Conservation (phyloP, 2,113 vertebrate species). For the Hippocampus zosterae region DNA sequence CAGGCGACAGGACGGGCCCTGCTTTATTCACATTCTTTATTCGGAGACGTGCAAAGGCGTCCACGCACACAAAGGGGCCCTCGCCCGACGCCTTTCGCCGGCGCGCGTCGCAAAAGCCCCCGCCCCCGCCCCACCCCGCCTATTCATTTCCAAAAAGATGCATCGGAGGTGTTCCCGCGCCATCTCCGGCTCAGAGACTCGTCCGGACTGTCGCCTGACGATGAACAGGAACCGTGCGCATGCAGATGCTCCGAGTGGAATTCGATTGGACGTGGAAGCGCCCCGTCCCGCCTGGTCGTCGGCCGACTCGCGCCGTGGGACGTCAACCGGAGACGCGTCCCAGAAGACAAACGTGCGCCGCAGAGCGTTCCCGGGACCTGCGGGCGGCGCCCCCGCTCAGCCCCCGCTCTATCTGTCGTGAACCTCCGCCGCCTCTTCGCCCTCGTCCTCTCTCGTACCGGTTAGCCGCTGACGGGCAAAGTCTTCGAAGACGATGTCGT, state of each 20-base stretch:
- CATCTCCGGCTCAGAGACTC: no score
- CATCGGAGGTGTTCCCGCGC: no score
- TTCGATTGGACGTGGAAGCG: not conserved
- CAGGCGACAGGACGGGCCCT: not conserved
- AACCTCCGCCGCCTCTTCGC: constrained; percentile 78
- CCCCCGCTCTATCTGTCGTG: constrained; percentile 67
- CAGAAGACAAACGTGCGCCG: not conserved
- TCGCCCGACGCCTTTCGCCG: no score
- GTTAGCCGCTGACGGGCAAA: constrained; percentile 91
- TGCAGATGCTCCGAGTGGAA: not conserved
- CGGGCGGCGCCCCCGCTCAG: not conserved
- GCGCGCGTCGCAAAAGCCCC: no score
- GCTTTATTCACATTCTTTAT: no score
- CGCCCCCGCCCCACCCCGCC: no score
- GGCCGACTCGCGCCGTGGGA: no score
- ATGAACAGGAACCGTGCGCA: not conserved
- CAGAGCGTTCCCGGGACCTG: not conserved
- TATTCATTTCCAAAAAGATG: no score
- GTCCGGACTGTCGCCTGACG: not conserved
- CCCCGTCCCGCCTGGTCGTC: no score
- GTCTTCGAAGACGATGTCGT: constrained; percentile 95
- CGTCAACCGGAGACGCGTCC: no score
- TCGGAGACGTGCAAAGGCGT: no score
- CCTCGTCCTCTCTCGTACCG: constrained; percentile 82
- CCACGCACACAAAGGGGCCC: no score